These are phyloP conservation scores for Cylindroiulus punctatus DNA, from an alignment of 2,888 invertebrate genomes.

Conservation along the genomic window DNA sequence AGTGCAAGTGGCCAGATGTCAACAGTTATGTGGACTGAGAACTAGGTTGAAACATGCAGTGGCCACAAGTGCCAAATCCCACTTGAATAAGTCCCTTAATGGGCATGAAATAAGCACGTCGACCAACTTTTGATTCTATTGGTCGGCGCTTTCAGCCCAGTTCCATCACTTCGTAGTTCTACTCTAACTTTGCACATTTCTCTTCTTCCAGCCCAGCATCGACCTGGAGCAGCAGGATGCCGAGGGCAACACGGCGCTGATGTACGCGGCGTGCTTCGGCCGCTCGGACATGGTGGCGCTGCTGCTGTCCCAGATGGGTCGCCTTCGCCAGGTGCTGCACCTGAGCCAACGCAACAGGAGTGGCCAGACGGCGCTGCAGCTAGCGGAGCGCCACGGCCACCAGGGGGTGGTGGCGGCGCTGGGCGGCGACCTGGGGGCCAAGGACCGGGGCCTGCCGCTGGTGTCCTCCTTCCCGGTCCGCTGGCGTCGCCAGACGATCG, in stretches of 20 bases:
- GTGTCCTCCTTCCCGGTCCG: not conserved
- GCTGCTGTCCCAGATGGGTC: conserved; percentile 59
- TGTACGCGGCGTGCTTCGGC: conserved; percentile 61
- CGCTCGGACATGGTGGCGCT: conserved; percentile 59
- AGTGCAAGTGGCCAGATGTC: too few species aligned
- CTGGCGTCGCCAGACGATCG: not conserved
- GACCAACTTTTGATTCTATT: too few species aligned
- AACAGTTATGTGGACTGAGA: too few species aligned
- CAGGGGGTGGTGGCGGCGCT: conserved; percentile 6
- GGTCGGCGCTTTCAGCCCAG: too few species aligned
- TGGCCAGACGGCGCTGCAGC: conserved; percentile 59
- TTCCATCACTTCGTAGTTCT: too few species aligned
- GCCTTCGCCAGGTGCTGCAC: conserved; percentile 58
- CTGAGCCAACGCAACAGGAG: conserved; percentile 58
- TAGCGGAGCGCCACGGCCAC: conserved; percentile 58
- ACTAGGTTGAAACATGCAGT: too few species aligned
- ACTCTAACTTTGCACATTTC: too few species aligned
- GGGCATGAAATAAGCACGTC: too few species aligned
- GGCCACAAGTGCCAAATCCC: too few species aligned
- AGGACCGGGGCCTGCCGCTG: not conserved
- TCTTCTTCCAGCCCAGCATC: not conserved
- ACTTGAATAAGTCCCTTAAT: too few species aligned
- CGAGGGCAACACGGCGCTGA: conserved; percentile 61
- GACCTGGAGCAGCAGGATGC: conserved; percentile 60
- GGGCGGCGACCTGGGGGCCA: not conserved